Evolutionary conservation across 35 echinoderm and acorn worm species (phyloP).

Genomic region (Diadema setosum): DNA sequence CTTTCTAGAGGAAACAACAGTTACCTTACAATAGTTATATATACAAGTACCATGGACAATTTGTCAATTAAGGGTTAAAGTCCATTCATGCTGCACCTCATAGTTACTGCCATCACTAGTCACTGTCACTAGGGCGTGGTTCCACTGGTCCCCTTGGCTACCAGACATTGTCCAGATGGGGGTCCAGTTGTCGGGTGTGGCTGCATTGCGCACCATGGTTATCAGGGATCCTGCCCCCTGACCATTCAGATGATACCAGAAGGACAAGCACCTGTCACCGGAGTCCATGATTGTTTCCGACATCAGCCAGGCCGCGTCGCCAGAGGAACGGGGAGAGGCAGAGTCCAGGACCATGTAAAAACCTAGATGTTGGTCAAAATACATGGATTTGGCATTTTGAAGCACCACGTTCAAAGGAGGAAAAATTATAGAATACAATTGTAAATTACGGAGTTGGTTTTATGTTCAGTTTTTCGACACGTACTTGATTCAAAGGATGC

Average conservation of each 20-base stretch:
- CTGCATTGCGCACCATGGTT: background rate
- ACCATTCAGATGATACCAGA: conserved; percentile 89
- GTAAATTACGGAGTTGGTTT: too few relatives aligned
- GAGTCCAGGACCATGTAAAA: conserved; percentile 82
- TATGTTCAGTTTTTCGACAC: too few relatives aligned
- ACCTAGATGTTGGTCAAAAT: conserved; percentile 18
- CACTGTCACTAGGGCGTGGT: conserved; percentile 44
- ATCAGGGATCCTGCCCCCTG: background rate
- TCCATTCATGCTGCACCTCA: conserved; percentile 29
- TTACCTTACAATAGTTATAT: too few relatives aligned
- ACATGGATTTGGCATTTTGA: too few relatives aligned
- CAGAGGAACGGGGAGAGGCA: background rate
- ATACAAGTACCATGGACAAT: too few relatives aligned
- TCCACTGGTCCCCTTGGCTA: conserved; percentile 67
- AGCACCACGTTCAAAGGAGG: too few relatives aligned
- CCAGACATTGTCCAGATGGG: conserved; percentile 28
- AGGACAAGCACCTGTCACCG: conserved; percentile 58
- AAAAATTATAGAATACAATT: too few relatives aligned
- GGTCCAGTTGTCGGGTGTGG: conserved; percentile 20
- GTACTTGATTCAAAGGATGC: too few relatives aligned
- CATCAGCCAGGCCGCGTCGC: conserved; percentile 37
- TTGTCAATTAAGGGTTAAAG: background rate
- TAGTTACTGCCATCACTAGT: background rate
- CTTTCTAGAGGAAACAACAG: too few relatives aligned
- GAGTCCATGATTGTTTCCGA: conserved; percentile 14